Evolutionary conservation across 2,113 vertebrate species (phyloP), one percentile per base, ranked within the genome.

Genomic region (Pachycephala philippinensis): DNA sequence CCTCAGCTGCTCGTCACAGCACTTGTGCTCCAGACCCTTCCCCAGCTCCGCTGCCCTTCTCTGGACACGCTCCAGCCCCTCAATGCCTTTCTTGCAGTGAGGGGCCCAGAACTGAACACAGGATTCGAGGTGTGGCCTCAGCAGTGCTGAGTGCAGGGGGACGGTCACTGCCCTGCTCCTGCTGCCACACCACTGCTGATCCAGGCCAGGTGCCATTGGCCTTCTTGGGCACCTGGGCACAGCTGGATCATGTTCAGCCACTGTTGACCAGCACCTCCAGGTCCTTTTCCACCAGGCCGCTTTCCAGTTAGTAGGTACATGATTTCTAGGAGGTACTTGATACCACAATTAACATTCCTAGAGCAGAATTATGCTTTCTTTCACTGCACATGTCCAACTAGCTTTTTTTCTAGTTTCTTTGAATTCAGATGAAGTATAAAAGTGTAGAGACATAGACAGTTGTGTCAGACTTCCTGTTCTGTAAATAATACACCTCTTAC

Each of bases 201-300:
- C 35, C 79, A 70, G 79, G 54, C 35, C 65, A 50, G 65, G 79
- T 70, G 54, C 9, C 65, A 30, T 3, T 1, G 19, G 44, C 65
- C 44, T 50, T 23, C 65, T 70, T 8, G 79, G 45, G 2, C 45
- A 30, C 37, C 65, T 83, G 65, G 54, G 24, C 37, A 83, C 35
- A 15, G 0, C 47, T 71, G 80, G 8, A 3, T 37, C 31, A 37
- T 21, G 13, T 14, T 35, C 47, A 31, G 80, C 26, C 0, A 0
- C 26, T 44, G 21, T 2, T 0, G 0, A 13, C 0, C 17, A 68
- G n/a, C n/a, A 49, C 4, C 2, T 17, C 37, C 40, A 45, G 10
- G 47, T 21, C 17, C 27, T 63, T 37, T 84, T 37, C 39, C 27
- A 45, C 17, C 9, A 22, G 39, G 2, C 16, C 37, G 5, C 54